Conservation (phyloP, 2,113 vertebrate genomes). For the Rhabdomys dilectus region DNA sequence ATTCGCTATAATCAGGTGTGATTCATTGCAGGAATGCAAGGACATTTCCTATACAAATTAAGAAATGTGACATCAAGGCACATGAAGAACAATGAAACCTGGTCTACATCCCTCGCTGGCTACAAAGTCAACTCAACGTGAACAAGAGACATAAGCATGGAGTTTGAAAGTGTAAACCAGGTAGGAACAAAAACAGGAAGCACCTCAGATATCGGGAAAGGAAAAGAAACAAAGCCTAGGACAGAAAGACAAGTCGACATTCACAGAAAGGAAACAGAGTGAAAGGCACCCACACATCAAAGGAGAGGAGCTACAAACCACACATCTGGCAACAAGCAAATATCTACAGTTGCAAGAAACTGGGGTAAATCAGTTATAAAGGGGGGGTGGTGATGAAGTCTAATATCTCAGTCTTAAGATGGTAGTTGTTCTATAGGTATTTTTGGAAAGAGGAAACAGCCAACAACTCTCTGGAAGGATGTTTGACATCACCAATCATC, state of each 20-base stretch:
- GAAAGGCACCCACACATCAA: neutral
- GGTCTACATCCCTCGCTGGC: neutral
- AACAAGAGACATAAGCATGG: neutral
- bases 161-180: neutral
- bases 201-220: neutral
- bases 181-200: neutral
- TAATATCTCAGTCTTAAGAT: neutral
- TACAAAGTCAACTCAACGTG: neutral
- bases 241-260: neutral
- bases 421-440: neutral
- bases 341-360: neutral
- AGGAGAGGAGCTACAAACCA: neutral
- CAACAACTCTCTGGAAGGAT: neutral
- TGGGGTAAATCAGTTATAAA: too few species aligned
- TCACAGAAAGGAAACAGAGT: neutral
- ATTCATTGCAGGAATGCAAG: neutral
- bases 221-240: neutral
- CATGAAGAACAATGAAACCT: neutral
- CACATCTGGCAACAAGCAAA: neutral
- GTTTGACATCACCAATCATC: neutral
- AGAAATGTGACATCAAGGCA: neutral
- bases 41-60: neutral
- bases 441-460: neutral
- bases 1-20: neutral
- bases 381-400: neutral